phyloP scores from a whole-genome alignment of 2,113 vertebrate species.

The Hirundichthys speculiger region DNA sequence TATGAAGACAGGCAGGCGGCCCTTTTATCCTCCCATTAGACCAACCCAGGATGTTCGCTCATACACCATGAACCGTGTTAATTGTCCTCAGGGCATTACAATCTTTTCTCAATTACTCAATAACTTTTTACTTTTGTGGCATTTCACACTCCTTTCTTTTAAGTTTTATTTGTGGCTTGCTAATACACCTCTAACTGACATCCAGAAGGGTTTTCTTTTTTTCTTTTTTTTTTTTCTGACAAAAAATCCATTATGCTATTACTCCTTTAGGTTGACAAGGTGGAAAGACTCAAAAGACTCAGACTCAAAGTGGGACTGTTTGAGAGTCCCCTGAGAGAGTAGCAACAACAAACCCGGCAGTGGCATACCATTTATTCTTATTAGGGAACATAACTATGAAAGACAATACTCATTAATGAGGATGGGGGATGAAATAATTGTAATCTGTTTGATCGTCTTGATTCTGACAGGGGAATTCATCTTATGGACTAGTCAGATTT shows the following conservation, averaged over 20 bases:
- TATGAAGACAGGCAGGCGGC: conserved; percentile 49
- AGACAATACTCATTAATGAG: conserved; percentile 87
- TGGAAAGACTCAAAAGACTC: conserved; percentile 22
- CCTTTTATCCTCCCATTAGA: conserved; percentile 72
- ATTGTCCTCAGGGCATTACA: conserved; percentile 73
- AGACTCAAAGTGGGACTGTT: conserved; percentile 65
- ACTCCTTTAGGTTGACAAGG: conserved; percentile 53
- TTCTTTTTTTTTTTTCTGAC: conserved; percentile 56
- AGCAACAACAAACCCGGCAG: conserved; percentile 78
- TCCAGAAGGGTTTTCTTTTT: neutral
- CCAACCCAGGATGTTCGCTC: conserved; percentile 71
- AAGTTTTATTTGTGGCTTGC: conserved; percentile 59
- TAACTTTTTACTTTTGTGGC: conserved; percentile 73
- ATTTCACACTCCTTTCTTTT: conserved; percentile 66
- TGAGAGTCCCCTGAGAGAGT: conserved; percentile 65
- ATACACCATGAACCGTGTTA: conserved; percentile 75
- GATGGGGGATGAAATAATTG: conserved; percentile 85
- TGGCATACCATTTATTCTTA: conserved; percentile 85
- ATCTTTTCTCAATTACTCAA: conserved; percentile 71
- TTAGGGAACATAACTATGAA: conserved; percentile 84
- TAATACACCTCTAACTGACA: conserved; percentile 52
- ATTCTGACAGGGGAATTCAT: conserved; percentile 85
- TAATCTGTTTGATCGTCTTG: conserved; percentile 87
- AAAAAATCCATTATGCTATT: conserved; percentile 58
- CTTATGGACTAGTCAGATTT: conserved; percentile 81